Conservation (phyloP, 2,797 vertebrate species). For the Halcyon badia region DNA sequence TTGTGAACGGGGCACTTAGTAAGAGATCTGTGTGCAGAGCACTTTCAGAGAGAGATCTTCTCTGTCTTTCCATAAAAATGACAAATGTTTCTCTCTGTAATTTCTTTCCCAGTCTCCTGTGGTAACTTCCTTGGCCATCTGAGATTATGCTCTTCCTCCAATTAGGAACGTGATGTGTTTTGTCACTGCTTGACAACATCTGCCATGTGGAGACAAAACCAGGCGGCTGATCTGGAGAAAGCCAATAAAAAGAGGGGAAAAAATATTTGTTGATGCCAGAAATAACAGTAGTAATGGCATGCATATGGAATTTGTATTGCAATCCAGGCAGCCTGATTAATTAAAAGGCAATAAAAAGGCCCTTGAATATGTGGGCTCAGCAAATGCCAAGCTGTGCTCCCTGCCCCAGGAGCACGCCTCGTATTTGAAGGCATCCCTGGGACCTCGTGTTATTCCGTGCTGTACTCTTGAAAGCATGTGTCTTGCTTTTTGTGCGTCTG, state of each 20-base stretch:
- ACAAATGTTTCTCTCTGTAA: conserved; percentile 17
- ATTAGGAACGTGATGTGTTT: conserved; percentile 63
- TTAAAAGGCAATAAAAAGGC: conserved; percentile 50
- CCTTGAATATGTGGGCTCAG: conserved; percentile 46
- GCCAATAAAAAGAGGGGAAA: conserved; percentile 22
- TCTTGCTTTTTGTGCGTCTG: conserved; percentile 79
- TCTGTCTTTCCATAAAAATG: neutral
- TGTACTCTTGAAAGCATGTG: conserved; percentile 78
- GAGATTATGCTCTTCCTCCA: conserved; percentile 66
- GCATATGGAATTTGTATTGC: conserved; percentile 69
- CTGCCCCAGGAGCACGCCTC: neutral
- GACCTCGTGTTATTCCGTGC: conserved; percentile 21
- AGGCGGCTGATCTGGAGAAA: conserved; percentile 63
- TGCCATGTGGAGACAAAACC: conserved; percentile 77
- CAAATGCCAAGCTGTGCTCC: conserved; percentile 45
- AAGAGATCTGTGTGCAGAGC: neutral
- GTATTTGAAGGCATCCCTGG: neutral
- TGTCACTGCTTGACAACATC: conserved; percentile 76
- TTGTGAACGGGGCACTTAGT: neutral
- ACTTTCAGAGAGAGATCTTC: neutral
- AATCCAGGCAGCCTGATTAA: conserved; percentile 72
- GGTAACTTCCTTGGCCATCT: conserved; percentile 60
- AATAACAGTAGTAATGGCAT: conserved; percentile 54
- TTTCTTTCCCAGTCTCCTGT: conserved; percentile 57
- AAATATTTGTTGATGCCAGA: conserved; percentile 53